Evolutionary conservation across 2,888 invertebrate genomes (phyloP).

Genomic region (Crossocerus cetratus): DNA sequence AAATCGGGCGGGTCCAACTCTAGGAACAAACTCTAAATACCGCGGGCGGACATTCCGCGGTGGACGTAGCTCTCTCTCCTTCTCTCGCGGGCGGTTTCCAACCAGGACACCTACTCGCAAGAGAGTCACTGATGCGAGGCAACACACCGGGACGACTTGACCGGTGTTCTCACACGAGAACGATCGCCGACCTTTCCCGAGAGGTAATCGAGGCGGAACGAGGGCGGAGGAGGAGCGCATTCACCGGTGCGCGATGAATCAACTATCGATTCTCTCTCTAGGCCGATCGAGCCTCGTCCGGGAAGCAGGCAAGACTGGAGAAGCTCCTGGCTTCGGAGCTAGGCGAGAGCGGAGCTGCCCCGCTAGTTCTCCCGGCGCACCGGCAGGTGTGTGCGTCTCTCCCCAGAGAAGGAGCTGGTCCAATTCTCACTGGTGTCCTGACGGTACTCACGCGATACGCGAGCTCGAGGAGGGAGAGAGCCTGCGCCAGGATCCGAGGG

Average conservation of each 20-base stretch:
- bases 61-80: neutral
- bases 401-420: neutral
- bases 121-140: neutral
- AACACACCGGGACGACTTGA: neutral
- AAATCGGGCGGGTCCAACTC: neutral
- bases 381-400: neutral
- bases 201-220: neutral
- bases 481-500: slow-evolving; percentile 22
- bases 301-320: neutral
- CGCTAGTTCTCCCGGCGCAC: neutral
- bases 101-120: neutral
- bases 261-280: slow-evolving; percentile 23
- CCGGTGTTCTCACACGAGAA: neutral
- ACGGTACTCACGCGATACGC: slow-evolving; percentile 23
- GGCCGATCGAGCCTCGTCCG: slow-evolving; percentile 4
- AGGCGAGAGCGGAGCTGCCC: too few relatives aligned
- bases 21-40: neutral
- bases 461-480: slow-evolving; percentile 29
- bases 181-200: neutral
- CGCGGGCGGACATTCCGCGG: neutral
- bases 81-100: neutral
- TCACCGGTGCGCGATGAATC: slow-evolving; percentile 14
- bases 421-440: neutral
- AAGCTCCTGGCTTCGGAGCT: too few relatives aligned
- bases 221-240: neutral